Evolutionary conservation across 2,888 invertebrate species (phyloP), one percentile per base, ranked within the genome.

Genomic region (Eristalinus sepulchralis): DNA sequence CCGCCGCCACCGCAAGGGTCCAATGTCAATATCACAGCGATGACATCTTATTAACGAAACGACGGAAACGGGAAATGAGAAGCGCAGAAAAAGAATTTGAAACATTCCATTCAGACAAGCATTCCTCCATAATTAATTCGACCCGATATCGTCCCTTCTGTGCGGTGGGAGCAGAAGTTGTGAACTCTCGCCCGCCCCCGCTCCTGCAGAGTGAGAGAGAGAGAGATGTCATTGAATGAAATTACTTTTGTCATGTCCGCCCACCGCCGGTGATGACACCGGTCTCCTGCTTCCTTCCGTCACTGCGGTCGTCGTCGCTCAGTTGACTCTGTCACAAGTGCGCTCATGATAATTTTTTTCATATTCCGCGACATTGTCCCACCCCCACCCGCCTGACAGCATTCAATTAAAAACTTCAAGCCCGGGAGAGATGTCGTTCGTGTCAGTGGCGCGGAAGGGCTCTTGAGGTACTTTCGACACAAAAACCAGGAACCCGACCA

Each of bases 381-480:
- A 10, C 22, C 24, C 57, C 24, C 2, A 9, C 57, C 22, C 57
- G 0, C 62, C 53, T 68, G 62, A 77, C 60, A 70, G 68, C 55
- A 62, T 76, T 60, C 76, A 39, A 67, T 67, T 67, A 76, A 59
- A 76, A 67, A 76, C 66, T 67, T 36, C 39, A 73, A 34, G 62
- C 36, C 57, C 64, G 8, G 10, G 4, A 4, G 34, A 10, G 9
- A 34, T 47, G 47, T 8, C 47, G 47, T 47, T 17, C 47, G 47
- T 47, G 47, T 47, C 47, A 17, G 6, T 5, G 8, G 47, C 47
- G 47, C 47, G 47, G 39, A 47, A 47, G 47, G 17, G 17, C 47
- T 8, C 17, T 47, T 8, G 47, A 47, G 17, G 0, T 47, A 17
- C 0, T 17, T 47, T 8, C 8, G 47, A n/a, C 47, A n/a, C 47